These are phyloP conservation scores for Pelagia noctiluca DNA, from an alignment of 30 jellyfish, hydroid and myxozoan genomes.

Conservation along the genomic window DNA sequence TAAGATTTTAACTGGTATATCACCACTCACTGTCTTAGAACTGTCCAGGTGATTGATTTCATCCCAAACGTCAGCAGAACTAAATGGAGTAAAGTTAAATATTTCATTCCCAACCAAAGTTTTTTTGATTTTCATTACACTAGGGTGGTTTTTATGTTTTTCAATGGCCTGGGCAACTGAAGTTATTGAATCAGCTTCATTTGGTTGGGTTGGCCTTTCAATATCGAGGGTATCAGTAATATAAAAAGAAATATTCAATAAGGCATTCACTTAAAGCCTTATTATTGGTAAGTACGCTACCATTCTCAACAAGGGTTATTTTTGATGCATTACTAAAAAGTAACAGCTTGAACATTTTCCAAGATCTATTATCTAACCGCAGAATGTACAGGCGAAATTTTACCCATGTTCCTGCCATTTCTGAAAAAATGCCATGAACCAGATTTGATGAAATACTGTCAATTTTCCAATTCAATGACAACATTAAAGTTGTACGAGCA, in stretches of 20 bases:
- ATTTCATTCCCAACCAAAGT: background rate
- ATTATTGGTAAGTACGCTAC: background rate
- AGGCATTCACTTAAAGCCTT: background rate
- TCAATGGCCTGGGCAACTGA: background rate
- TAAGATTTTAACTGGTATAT: background rate
- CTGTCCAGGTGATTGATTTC: conserved; percentile 6
- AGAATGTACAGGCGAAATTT: too few relatives aligned
- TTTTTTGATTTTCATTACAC: background rate
- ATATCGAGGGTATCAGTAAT: conserved; percentile 3
- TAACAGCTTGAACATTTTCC: background rate
- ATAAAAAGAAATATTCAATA: background rate
- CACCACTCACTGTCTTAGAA: background rate
- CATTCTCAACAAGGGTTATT: background rate
- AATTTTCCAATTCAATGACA: too few relatives aligned
- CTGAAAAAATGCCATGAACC: too few relatives aligned
- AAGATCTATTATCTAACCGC: background rate
- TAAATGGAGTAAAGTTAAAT: background rate
- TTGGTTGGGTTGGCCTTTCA: background rate
- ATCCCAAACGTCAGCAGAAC: background rate
- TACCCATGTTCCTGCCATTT: too few relatives aligned
- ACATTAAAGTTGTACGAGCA: too few relatives aligned
- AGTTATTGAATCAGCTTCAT: background rate
- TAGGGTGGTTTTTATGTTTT: background rate
- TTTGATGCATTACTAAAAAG: background rate
- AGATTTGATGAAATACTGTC: too few relatives aligned